Base-by-base conservation (phyloP, 2,113 vertebrate genomes). In the Terrapene triunguis region DNA sequence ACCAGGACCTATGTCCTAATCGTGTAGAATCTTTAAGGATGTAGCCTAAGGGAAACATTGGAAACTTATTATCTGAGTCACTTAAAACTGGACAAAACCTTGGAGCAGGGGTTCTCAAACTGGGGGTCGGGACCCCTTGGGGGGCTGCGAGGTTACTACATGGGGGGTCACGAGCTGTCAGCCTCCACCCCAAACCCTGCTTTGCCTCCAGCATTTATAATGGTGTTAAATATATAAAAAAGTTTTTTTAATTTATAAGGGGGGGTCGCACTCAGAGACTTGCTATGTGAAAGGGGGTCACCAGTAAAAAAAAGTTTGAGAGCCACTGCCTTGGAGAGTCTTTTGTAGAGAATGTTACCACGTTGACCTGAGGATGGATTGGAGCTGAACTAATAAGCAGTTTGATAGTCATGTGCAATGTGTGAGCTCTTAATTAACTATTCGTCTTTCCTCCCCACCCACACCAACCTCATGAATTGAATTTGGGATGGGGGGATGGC, bases 401-500 rank as follows among this genome's bases (percentile, higher is more conserved):
- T 8, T 27, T 0, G 17, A 17, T 78, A n/a, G 76, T 81, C 8
- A 1, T 2, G 5, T 2, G 14, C 72, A 0, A 6, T 29, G 1
- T 14, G 9, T 25, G 17, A 3, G 8, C 17, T 53, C 10, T 76
- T 4, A 48, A 50, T 0, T 65, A 1, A 29, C 19, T 3, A 50
- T 8, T 50, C 3, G 53, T 54, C 42, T 32, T 35, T 8, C 38
- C 44, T 4, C 3, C 59, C 48, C 11, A 12, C 2, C 1, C 22
- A 12, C 38, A 50, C 51, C 24, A 24, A 0, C 32, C 82, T 2
- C 47, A 1, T 53, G 1, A 44, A 5, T 2, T 1, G 21, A 2
- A 27, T 6, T 38, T 14, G 2, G 51, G 12, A 2, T 59, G 8
- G 0, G 16, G 0, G 48, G 54, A 0, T 82, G 16, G 54, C 2